Evolutionary conservation across 2,113 vertebrate genomes (phyloP).

Genomic region (Chionomys nivalis): DNA sequence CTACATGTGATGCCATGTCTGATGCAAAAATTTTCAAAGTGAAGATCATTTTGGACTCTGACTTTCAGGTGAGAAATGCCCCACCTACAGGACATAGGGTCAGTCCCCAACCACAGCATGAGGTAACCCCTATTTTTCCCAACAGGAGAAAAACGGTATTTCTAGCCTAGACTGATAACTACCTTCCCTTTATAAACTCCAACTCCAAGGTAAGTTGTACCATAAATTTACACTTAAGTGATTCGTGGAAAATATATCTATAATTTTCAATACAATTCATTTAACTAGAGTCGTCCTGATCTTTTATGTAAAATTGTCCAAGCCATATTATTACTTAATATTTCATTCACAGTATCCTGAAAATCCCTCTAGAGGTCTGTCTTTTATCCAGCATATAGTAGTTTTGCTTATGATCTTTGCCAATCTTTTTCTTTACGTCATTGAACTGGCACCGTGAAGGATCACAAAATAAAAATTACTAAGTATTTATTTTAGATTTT

Average conservation of each 20-base stretch:
- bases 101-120: neutral
- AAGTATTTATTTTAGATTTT: constrained; percentile 47
- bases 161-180: neutral
- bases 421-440: neutral
- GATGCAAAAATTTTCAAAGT: neutral
- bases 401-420: neutral
- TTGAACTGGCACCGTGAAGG: neutral
- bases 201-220: neutral
- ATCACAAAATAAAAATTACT: neutral
- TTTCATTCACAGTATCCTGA: neutral
- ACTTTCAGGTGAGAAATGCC: neutral
- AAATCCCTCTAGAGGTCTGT: neutral
- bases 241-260: neutral
- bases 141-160: neutral
- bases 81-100: neutral
- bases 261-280: neutral
- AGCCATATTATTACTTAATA: constrained; percentile 2
- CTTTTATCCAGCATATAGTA: neutral
- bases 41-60: neutral
- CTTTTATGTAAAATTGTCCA: constrained; percentile 34
- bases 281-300: neutral
- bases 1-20: neutral
- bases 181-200: neutral
- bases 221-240: neutral
- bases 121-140: neutral